These are phyloP conservation scores for Erebia palarica DNA, from an alignment of 2,888 invertebrate genomes.

Conservation along the genomic window DNA sequence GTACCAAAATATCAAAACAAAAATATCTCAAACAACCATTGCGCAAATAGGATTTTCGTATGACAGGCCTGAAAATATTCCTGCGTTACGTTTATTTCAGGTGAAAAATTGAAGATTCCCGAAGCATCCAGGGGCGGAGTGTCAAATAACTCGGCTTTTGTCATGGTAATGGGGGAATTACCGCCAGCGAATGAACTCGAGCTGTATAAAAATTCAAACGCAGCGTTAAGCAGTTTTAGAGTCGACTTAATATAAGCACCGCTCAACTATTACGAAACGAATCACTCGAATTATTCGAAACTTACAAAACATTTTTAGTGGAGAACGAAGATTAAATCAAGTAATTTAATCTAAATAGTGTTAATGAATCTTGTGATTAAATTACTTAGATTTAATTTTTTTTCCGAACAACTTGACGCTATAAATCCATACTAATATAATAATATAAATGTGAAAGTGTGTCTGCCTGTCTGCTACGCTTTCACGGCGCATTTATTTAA, in stretches of 20 bases:
- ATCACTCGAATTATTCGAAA: background rate
- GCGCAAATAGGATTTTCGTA: slow-evolving; percentile 7
- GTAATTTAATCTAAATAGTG: no score
- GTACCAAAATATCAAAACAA: background rate
- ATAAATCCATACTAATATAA: no score
- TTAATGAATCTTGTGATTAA: no score
- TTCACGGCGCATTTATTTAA: no score
- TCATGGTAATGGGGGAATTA: slow-evolving; percentile 15
- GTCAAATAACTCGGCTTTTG: slow-evolving; percentile 16
- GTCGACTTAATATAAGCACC: background rate
- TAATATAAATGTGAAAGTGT: no score
- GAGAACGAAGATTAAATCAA: no score
- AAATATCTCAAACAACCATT: slow-evolving; percentile 6
- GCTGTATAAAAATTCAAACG: slow-evolving; percentile 8
- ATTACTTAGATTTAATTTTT: no score
- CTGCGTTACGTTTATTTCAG: background rate
- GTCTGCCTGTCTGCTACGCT: no score
- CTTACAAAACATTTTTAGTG: no score
- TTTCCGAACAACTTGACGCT: no score
- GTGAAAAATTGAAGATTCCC: slow-evolving; percentile 3
- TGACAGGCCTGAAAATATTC: background rate
- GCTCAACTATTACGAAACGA: background rate
- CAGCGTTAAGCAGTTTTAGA: slow-evolving; percentile 5
- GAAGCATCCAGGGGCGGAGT: slow-evolving; percentile 2
- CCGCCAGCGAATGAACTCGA: slow-evolving; percentile 1